Evolutionary conservation across 2,797 vertebrate species (phyloP).

Genomic region (Carapus acus): DNA sequence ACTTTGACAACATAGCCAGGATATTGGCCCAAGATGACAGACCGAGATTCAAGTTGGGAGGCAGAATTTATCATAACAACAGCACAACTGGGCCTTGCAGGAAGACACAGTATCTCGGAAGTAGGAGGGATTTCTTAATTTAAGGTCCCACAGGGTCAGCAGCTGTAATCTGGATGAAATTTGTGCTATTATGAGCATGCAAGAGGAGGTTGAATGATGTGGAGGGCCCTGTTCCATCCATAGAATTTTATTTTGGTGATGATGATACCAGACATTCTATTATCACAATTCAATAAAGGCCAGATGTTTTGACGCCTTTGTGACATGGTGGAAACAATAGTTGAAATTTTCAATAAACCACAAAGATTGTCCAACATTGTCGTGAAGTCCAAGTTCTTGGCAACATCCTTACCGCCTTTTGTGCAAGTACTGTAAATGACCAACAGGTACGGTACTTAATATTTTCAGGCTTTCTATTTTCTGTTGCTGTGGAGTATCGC

Average conservation of each 20-base stretch:
- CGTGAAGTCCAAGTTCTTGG: too few species aligned
- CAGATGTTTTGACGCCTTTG: background rate
- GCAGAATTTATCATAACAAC: constrained; percentile 60
- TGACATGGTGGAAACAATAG: too few species aligned
- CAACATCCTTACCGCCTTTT: too few species aligned
- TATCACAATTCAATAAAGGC: constrained; percentile 3
- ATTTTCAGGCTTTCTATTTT: too few species aligned
- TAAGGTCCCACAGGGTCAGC: background rate
- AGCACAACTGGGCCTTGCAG: constrained; percentile 13
- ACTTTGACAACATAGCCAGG: constrained; percentile 26
- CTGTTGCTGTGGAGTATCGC: too few species aligned
- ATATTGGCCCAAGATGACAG: constrained; percentile 31
- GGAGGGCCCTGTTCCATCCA: constrained; percentile 15
- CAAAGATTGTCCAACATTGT: too few species aligned
- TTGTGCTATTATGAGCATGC: background rate
- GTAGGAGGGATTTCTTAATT: background rate
- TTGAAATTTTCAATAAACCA: too few species aligned
- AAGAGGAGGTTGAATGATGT: constrained; percentile 2
- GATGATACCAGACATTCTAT: constrained; percentile 3
- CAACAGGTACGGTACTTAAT: too few species aligned
- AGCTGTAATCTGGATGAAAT: background rate
- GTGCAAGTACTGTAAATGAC: too few species aligned
- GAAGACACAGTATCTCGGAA: constrained; percentile 17
- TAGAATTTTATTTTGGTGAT: constrained; percentile 13
- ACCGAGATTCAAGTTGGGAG: constrained; percentile 25